Evolutionary conservation across 1,140 invertebrate species (phyloP).

Genomic region (Papilio polytes): DNA sequence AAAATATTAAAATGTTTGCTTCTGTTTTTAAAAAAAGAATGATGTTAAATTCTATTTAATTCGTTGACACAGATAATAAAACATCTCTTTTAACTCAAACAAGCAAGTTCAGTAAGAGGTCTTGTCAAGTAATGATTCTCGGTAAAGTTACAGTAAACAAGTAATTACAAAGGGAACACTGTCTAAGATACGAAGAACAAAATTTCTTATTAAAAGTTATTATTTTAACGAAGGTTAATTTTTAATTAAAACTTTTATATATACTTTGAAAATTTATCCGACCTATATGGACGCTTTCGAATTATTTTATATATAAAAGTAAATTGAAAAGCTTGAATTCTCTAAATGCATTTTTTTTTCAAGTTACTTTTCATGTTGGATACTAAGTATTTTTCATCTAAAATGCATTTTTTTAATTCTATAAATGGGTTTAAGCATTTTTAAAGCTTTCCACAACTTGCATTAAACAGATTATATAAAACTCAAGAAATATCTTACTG

Average conservation of each 20-base stretch:
- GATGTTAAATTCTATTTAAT: background rate
- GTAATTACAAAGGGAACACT: background rate
- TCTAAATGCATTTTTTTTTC: background rate
- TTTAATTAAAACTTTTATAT: background rate
- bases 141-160: constrained; percentile 24
- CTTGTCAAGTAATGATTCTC: constrained; percentile 13
- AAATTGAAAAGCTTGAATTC: background rate
- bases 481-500: background rate
- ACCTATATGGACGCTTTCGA: background rate
- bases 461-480: constrained; percentile 16
- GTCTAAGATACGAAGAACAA: background rate
- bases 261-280: background rate
- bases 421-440: background rate
- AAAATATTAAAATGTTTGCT: background rate
- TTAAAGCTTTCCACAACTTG: constrained; percentile 9
- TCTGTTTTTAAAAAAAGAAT: background rate
- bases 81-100: background rate
- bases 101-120: background rate
- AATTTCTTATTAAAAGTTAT: background rate
- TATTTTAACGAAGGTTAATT: background rate
- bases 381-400: background rate
- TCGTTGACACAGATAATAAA: background rate
- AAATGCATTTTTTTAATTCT: background rate
- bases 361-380: background rate
- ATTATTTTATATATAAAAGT: background rate